These are phyloP conservation scores for Eurytoma californica DNA, from an alignment of 2,888 invertebrate genomes.

Conservation along the genomic window DNA sequence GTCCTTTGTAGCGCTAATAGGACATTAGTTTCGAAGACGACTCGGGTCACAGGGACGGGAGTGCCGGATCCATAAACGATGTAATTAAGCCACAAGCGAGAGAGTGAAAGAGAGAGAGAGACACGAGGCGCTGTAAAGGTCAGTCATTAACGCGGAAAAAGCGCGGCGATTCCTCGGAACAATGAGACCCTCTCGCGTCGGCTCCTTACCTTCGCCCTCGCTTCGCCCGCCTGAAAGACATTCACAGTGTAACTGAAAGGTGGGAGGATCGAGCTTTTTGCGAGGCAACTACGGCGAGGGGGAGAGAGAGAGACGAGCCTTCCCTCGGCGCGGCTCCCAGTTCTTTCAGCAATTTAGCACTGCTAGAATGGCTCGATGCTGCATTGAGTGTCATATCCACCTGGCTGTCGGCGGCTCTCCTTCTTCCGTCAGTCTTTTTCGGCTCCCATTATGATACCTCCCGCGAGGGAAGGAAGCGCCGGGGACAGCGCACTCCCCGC, in stretches of 20 bases:
- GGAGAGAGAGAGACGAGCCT: neutral
- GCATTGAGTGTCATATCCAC: slow-evolving; percentile 46
- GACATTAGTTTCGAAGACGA: slow-evolving; percentile 60
- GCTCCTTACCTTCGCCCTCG: slow-evolving; percentile 12
- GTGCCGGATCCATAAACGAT: slow-evolving; percentile 65
- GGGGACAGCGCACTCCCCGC: too few relatives aligned
- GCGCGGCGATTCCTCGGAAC: slow-evolving; percentile 62
- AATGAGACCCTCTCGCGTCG: slow-evolving; percentile 62
- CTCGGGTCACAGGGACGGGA: slow-evolving; percentile 58
- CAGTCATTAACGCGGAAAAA: slow-evolving; percentile 67
- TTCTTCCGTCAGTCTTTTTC: neutral
- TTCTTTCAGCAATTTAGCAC: slow-evolving; percentile 53
- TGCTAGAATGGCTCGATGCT: slow-evolving; percentile 32
- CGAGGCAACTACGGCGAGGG: neutral
- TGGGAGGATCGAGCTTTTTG: slow-evolving; percentile 56
- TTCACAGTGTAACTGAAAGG: slow-evolving; percentile 57
- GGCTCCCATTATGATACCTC: too few relatives aligned
- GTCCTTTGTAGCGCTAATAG: slow-evolving; percentile 68
- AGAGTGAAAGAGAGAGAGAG: neutral
- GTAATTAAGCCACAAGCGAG: slow-evolving; percentile 63
- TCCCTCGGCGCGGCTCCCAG: slow-evolving; percentile 7
- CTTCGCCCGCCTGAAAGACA: slow-evolving; percentile 50
- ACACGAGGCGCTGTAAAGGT: slow-evolving; percentile 32
- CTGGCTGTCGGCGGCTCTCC: neutral
- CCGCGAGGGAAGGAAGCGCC: too few relatives aligned